phyloP scores from a whole-genome alignment of 2,888 invertebrate species.

The Drosophila anceps region DNA sequence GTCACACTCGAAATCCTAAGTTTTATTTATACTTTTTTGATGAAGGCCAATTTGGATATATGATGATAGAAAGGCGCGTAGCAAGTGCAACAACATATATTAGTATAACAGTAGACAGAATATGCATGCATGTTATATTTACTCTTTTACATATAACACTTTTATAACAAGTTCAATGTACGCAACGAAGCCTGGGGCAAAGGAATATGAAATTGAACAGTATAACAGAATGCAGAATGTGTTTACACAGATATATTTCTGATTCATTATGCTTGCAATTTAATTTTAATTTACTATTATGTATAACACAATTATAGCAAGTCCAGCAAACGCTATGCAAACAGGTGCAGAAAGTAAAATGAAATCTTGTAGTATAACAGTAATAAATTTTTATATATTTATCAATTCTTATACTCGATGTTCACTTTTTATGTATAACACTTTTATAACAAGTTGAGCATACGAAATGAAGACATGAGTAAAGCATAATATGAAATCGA shows the following conservation, averaged over 20 bases:
- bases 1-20: conserved; percentile 3
- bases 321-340: not conserved
- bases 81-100: not conserved
- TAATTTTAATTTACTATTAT: no score
- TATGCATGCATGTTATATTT: not conserved
- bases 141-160: not conserved
- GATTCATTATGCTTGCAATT: not conserved
- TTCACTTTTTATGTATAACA: not conserved
- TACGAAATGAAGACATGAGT: not conserved
- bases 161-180: not conserved
- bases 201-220: not conserved
- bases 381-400: not conserved
- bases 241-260: not conserved
- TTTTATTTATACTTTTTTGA: conserved; percentile 6
- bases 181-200: not conserved
- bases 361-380: not conserved
- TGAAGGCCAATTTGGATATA: not conserved
- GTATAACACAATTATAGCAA: not conserved
- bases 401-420: no score
- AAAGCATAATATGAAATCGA: not conserved
- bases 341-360: not conserved
- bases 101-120: not conserved
- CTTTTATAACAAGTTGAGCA: not conserved
- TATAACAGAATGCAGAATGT: not conserved
- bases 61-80: not conserved